Percentiles rank a stretch among this genome's conserved stretches.
Conservation (phyloP, 2,797 vertebrate species). For the Lepus oiostolus region DNA sequence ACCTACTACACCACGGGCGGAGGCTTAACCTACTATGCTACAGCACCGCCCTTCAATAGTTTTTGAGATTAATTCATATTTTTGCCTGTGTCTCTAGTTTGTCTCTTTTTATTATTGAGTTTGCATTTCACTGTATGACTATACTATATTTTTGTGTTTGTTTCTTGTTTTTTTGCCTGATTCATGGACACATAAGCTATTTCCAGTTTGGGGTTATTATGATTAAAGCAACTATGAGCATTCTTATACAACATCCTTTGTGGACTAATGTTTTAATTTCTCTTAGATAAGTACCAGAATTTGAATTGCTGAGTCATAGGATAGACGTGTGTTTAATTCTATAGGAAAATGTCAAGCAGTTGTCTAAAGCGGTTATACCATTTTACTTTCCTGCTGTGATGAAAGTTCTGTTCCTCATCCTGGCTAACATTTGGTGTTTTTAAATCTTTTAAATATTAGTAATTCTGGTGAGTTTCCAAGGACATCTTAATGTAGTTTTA, state of each 20-base stretch:
- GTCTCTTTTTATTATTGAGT: background rate
- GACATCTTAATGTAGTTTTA: background rate
- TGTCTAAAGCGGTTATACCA: background rate
- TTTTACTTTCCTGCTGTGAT: background rate
- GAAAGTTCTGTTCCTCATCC: background rate
- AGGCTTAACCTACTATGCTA: too few species aligned
- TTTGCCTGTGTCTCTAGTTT: background rate
- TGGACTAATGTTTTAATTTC: slow-evolving; percentile 1
- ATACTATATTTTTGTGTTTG: background rate
- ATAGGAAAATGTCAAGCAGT: background rate
- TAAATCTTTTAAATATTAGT: background rate
- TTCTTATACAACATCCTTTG: background rate
- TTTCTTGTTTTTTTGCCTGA: background rate
- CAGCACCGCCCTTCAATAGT: too few species aligned
- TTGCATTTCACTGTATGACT: background rate
- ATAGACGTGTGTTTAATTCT: slow-evolving; percentile 13
- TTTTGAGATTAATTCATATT: background rate
- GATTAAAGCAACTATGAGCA: background rate
- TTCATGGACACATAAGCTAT: background rate
- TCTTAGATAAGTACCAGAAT: slow-evolving; percentile 21
- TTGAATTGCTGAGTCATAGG: slow-evolving; percentile 6
- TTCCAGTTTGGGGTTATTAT: background rate
- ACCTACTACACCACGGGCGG: too few species aligned
- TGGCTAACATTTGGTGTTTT: background rate
- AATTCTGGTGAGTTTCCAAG: background rate